A percentile compares a stretch with the other conserved stretches of the same genome.
These are phyloP conservation scores for Colinus virginianus DNA, from an alignment of 2,113 vertebrate genomes.

Conservation along the genomic window DNA sequence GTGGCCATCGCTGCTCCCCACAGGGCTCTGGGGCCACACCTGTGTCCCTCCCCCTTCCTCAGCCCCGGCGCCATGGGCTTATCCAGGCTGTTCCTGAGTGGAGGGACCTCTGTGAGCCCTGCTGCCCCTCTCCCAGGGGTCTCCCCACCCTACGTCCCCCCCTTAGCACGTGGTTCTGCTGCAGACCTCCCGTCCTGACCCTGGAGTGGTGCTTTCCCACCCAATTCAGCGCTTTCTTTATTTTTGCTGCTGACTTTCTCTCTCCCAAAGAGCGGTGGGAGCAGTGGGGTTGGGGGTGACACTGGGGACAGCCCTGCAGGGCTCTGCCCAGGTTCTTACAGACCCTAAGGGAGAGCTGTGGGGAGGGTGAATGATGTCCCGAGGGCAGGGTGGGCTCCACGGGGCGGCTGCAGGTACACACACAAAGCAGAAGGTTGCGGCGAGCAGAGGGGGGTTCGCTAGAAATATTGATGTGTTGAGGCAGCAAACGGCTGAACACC, in stretches of 20 bases:
- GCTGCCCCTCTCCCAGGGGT: rapidly evolving
- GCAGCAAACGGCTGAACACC: not conserved
- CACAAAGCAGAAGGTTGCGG: not conserved
- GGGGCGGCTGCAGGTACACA: not conserved
- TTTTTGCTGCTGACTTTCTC: conserved; percentile 39
- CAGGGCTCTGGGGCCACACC: not conserved
- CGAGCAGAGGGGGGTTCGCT: not conserved
- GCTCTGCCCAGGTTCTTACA: not conserved
- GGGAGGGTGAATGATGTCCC: too few relatives aligned
- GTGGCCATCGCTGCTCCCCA: rapidly evolving
- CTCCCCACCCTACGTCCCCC: not conserved
- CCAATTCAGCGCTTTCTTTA: not conserved
- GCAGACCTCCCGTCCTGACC: not conserved
- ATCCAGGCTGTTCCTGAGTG: not conserved
- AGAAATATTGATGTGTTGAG: not conserved
- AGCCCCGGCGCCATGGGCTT: rapidly evolving
- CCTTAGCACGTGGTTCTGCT: not conserved
- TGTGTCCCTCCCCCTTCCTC: not conserved
- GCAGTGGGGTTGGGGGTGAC: not conserved
- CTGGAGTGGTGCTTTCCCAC: not conserved
- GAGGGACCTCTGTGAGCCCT: not conserved
- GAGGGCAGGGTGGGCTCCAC: not conserved
- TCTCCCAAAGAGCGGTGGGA: not conserved
- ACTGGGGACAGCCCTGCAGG: not conserved
- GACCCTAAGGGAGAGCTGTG: not conserved